These are phyloP conservation scores for Erannis defoliaria DNA, from an alignment of 2,888 invertebrate species.

Conservation along the genomic window DNA sequence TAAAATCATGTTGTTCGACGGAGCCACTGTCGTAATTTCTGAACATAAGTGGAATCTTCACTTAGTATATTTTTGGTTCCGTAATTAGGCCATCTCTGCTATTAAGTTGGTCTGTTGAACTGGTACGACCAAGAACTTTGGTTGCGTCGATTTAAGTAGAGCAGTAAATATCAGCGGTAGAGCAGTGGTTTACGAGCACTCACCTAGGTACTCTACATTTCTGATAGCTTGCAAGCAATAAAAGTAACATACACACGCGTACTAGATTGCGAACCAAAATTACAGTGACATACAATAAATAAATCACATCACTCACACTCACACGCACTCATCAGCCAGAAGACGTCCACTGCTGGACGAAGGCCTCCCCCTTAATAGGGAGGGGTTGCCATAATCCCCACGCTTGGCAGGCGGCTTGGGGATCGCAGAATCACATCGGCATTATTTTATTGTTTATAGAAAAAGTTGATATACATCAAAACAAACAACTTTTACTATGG, in stretches of 20 bases:
- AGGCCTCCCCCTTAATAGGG: too few species aligned
- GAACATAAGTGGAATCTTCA: background rate
- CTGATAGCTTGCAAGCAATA: slow-evolving; percentile 68
- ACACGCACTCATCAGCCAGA: too few species aligned
- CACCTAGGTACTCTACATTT: slow-evolving; percentile 32
- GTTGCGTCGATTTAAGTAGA: slow-evolving; percentile 24
- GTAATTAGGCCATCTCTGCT: background rate
- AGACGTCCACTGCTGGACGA: too few species aligned
- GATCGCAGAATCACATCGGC: too few species aligned
- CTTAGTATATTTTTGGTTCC: background rate
- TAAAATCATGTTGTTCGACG: background rate
- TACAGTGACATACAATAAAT: background rate
- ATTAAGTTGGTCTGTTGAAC: background rate
- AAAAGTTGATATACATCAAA: too few species aligned
- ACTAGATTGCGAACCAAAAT: background rate
- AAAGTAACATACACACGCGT: slow-evolving; percentile 71
- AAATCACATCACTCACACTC: too few species aligned
- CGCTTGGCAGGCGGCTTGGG: too few species aligned
- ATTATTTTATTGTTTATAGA: too few species aligned
- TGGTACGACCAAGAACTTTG: slow-evolving; percentile 17
- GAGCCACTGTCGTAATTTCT: background rate
- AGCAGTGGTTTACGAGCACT: slow-evolving; percentile 24
- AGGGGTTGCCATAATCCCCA: too few species aligned
- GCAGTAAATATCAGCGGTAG: slow-evolving; percentile 28
- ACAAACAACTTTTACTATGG: too few species aligned